Conservation (phyloP, 2,113 vertebrate species). For the Phaetusa simplex region DNA sequence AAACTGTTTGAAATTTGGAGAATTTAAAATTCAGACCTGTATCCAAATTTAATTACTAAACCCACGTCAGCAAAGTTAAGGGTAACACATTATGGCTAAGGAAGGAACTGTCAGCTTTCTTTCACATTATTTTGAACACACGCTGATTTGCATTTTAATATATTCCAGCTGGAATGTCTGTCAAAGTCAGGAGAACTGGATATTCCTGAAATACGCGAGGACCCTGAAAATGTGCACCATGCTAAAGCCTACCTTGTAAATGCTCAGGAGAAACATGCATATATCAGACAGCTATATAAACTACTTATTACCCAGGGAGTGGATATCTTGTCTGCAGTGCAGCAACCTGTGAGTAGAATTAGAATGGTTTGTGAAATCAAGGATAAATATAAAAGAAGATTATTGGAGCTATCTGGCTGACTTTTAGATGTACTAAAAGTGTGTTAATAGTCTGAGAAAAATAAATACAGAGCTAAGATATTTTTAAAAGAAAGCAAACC, state of each 20-base stretch:
- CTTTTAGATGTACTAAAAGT: background rate
- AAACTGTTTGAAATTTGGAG: background rate
- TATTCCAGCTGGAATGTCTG: constrained; percentile 69
- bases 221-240: constrained; percentile 21
- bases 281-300: constrained; percentile 73
- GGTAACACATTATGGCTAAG: background rate
- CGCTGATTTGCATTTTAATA: background rate
- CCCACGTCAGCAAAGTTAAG: background rate
- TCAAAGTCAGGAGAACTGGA: constrained; percentile 74
- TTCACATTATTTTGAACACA: background rate
- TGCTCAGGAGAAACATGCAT: constrained; percentile 72
- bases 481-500: background rate
- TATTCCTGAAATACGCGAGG: constrained; percentile 41
- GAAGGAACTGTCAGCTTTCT: background rate
- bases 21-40: background rate
- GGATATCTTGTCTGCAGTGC: constrained; percentile 80
- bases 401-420: background rate
- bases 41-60: background rate
- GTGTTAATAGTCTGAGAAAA: background rate
- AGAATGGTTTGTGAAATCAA: background rate
- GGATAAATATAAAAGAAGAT: background rate
- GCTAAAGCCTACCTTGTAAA: constrained; percentile 63
- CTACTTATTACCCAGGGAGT: constrained; percentile 75
- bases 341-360: constrained; percentile 75
- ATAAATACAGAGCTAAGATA: background rate